Base-by-base conservation (phyloP, 2,888 invertebrate genomes). In the Drosophila nigricruria region DNA sequence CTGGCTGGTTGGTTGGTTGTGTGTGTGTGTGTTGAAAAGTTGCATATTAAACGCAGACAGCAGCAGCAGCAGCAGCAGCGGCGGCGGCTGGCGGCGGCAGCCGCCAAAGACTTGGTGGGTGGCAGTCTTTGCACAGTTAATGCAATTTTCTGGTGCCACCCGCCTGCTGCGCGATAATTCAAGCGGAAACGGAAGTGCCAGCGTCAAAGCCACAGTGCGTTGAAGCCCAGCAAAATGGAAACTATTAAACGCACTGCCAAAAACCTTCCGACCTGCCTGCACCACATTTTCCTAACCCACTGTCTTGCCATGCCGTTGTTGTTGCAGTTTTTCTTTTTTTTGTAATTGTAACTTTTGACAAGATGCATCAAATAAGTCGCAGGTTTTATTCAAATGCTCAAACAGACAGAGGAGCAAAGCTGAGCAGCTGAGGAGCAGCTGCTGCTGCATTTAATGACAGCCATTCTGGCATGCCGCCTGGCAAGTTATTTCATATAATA, bases 111-210 rank as follows among this genome's bases (percentile, higher is more conserved):
- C 53, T 20, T 45, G 32, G 40, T 43, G 42, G 40, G 38, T 43
- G 69, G 69, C 79, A 83, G 80, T 82, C 85, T 88, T 82, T 78
- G 81, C 76, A 75, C 81, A 85, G 88, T 89, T 87, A 87, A 87
- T 89, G 88, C 88, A 89, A 89, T 87, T 85, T 85, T 79, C 77
- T 74, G 61, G 66, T 69, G 52, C 73, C 76, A 66, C 81, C 68
- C 80, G 68, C 81, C 73, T 77, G 82, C 84, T 83, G 80, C 82
- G 88, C 77, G 85, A 85, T 82, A 89, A 87, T 88, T 87, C 88
- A 89, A 85, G 85, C 89, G 87, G 88, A 87, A 89, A 81, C 87
- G 87, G 87, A 89, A 87, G 87, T 85, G 85, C 82, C 88, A 81
- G 76, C 86, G 89, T 82, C 85, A 89, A 87, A 81, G 84, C 81